phyloP scores from a whole-genome alignment of 2,888 invertebrate species.

The Drosophila kambysellisi region DNA sequence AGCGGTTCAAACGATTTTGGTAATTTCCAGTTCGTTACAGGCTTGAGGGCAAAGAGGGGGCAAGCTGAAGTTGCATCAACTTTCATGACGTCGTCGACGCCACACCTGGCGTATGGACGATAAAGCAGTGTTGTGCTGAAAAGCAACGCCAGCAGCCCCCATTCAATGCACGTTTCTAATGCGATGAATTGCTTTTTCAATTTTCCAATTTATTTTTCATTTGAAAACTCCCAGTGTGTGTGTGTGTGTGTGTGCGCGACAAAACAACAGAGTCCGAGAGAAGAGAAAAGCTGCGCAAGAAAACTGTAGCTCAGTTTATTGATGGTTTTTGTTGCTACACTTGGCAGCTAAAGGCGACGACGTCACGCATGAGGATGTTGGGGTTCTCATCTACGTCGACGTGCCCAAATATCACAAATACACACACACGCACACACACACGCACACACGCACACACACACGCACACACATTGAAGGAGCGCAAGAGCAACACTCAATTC shows the following conservation, averaged over 20 bases:
- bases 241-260: conserved; percentile 10
- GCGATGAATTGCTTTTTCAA: conserved; percentile 80
- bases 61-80: conserved; percentile 17
- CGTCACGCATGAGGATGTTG: conserved; percentile 20
- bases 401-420: conserved; percentile 16
- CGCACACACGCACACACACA: conserved; percentile 1
- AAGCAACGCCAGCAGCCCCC: conserved; percentile 25
- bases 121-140: conserved; percentile 41
- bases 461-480: neutral
- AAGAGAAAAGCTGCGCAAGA: conserved; percentile 21
- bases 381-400: conserved; percentile 6
- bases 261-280: neutral
- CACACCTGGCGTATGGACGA: conserved; percentile 61
- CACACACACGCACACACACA: conserved; percentile 6
- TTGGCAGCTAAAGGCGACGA: conserved; percentile 34
- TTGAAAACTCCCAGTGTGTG: conserved; percentile 32
- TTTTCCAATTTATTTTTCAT: conserved; percentile 80
- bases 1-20: conserved; percentile 3
- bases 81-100: conserved; percentile 15
- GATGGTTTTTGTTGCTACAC: conserved; percentile 54
- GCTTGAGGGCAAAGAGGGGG: conserved; percentile 23
- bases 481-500: conserved; percentile 7
- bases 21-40: conserved; percentile 4
- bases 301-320: conserved; percentile 52
- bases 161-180: conserved; percentile 75